Evolutionary conservation across 2,113 vertebrate genomes (phyloP).

Genomic region (Sander vitreus): DNA sequence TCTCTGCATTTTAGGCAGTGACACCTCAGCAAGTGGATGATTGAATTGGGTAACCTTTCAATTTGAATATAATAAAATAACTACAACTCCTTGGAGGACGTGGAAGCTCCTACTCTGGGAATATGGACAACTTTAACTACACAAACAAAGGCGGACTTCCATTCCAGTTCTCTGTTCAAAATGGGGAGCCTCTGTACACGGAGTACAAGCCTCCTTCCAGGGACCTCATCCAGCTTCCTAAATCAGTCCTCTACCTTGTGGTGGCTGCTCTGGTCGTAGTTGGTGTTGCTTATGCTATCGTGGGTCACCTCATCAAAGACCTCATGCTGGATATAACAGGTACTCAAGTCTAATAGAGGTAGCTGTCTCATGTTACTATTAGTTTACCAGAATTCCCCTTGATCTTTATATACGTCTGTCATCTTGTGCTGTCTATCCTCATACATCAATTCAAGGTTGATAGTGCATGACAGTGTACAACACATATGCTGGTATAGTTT

Average conservation of each 20-base stretch:
- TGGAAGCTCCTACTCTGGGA: slow-evolving; percentile 37
- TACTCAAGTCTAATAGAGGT: slow-evolving; percentile 37
- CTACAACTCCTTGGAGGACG: not conserved
- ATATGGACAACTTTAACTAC: slow-evolving; percentile 73
- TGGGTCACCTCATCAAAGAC: slow-evolving; percentile 90
- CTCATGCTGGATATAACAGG: slow-evolving; percentile 86
- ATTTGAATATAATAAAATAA: slow-evolving; percentile 38
- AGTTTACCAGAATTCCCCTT: not conserved
- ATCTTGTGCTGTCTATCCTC: not conserved
- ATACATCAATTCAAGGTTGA: not conserved
- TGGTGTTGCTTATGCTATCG: slow-evolving; percentile 87
- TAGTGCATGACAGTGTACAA: not conserved
- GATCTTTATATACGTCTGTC: not conserved
- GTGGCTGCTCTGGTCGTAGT: slow-evolving; percentile 85
- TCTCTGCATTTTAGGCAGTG: slow-evolving; percentile 34
- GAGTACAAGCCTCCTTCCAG: slow-evolving; percentile 83
- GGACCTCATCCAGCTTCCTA: slow-evolving; percentile 86
- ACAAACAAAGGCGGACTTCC: slow-evolving; percentile 56
- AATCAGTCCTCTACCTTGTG: slow-evolving; percentile 84
- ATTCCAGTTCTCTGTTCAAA: slow-evolving; percentile 74
- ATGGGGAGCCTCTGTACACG: slow-evolving; percentile 79
- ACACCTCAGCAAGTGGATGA: slow-evolving; percentile 21
- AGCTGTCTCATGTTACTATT: not conserved
- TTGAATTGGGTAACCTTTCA: not conserved
- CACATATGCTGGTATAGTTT: not conserved